Evolutionary conservation across 2,113 vertebrate genomes (phyloP).

Genomic region (Phalacrocorax aristotelis): DNA sequence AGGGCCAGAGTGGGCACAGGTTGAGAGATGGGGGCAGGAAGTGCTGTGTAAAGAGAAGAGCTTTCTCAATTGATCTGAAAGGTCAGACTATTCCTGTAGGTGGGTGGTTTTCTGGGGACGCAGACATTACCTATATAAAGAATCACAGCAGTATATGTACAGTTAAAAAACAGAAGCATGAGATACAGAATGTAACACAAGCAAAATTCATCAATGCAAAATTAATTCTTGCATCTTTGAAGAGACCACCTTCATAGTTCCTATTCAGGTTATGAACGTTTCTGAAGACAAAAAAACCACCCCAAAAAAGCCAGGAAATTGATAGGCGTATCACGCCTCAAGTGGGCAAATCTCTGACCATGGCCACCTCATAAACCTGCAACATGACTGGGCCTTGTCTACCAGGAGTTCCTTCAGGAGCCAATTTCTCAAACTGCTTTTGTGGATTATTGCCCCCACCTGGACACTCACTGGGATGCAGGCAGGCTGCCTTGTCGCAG

Average conservation of each 20-base stretch:
- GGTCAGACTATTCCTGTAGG: background rate
- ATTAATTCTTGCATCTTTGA: background rate
- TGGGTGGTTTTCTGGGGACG: background rate
- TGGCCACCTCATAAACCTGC: background rate
- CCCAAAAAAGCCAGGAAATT: background rate
- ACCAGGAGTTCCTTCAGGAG: background rate
- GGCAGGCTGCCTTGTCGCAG: background rate
- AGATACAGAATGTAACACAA: background rate
- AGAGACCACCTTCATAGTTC: background rate
- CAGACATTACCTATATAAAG: background rate
- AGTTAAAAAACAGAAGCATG: background rate
- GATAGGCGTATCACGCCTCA: background rate
- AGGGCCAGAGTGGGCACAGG: background rate
- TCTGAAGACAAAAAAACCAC: background rate
- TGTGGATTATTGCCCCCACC: constrained; percentile 1
- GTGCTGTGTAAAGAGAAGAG: background rate
- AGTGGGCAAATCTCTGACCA: background rate
- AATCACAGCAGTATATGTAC: background rate
- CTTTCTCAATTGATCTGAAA: background rate
- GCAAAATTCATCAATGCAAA: background rate
- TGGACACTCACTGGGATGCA: background rate
- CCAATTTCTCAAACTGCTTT: background rate
- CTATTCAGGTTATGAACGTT: background rate
- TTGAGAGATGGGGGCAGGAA: background rate
- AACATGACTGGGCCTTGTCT: background rate